phyloP scores from a whole-genome alignment of 2,888 invertebrate genomes.

The Andrena camellia region DNA sequence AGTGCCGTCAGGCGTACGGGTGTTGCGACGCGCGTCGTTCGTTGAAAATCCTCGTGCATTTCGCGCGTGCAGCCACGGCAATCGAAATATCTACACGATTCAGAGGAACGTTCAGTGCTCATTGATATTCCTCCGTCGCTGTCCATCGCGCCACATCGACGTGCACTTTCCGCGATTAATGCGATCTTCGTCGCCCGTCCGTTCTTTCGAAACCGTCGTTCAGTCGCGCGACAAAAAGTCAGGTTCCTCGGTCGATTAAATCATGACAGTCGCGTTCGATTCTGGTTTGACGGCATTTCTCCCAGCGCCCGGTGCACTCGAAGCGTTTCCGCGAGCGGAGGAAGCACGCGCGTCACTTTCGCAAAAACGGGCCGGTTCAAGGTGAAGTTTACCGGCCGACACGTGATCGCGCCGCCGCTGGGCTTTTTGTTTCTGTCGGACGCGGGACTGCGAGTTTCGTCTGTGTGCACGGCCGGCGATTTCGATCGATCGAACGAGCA shows the following conservation, averaged over 20 bases:
- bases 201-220: background rate
- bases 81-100: background rate
- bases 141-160: background rate
- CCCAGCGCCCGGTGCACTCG: background rate
- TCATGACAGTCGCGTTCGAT: constrained; percentile 37
- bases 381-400: constrained; percentile 1
- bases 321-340: constrained; percentile 2
- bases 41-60: constrained; percentile 50
- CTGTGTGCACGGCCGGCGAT: background rate
- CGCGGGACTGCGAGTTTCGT: background rate
- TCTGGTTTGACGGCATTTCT: constrained; percentile 31
- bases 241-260: constrained; percentile 26
- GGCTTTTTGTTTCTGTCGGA: background rate
- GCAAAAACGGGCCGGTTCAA: background rate
- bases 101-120: background rate
- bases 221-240: background rate
- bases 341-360: background rate
- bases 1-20: constrained; percentile 79
- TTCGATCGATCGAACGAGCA: constrained; percentile 22
- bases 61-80: background rate
- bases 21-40: constrained; percentile 59
- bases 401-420: constrained; percentile 27
- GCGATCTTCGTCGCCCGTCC: too few relatives aligned
- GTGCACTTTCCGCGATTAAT: background rate
- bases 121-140: background rate